Conservation (phyloP, 2,888 invertebrate species). For the Ariolimax columbianus region DNA sequence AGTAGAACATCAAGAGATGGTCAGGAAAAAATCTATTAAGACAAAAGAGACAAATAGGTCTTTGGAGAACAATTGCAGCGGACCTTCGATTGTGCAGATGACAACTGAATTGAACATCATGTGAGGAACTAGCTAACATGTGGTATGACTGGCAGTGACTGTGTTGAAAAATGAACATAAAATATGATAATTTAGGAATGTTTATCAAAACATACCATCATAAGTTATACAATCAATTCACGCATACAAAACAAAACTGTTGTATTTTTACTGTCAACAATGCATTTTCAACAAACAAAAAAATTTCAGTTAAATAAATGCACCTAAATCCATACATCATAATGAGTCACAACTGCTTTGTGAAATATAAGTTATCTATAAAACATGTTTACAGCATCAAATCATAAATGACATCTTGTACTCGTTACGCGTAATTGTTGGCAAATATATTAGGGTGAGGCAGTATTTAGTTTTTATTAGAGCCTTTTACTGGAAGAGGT, state of each 20-base stretch:
- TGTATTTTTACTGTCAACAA: constrained; percentile 3
- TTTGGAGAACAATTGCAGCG: too few relatives aligned
- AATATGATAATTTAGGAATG: constrained; percentile 3
- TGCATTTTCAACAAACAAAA: not conserved
- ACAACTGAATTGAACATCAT: too few relatives aligned
- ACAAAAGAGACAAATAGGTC: too few relatives aligned
- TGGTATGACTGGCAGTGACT: not conserved
- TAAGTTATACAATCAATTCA: not conserved
- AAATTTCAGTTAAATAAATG: constrained; percentile 5
- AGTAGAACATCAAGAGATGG: too few relatives aligned
- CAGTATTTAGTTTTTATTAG: too few relatives aligned
- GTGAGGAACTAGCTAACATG: not conserved
- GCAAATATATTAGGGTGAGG: too few relatives aligned
- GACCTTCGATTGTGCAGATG: too few relatives aligned
- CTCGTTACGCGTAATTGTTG: too few relatives aligned
- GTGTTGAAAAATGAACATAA: not conserved
- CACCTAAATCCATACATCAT: constrained; percentile 5
- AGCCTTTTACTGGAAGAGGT: too few relatives aligned
- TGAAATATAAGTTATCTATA: constrained; percentile 5
- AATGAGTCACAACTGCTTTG: constrained; percentile 14
- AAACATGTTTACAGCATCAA: not conserved
- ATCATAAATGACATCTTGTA: too few relatives aligned
- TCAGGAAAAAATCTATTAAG: too few relatives aligned
- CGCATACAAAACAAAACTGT: not conserved
- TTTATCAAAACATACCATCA: constrained; percentile 22